These are phyloP conservation scores for Pseudochirops cupreus DNA, from an alignment of 2,797 vertebrate genomes.

Conservation along the genomic window DNA sequence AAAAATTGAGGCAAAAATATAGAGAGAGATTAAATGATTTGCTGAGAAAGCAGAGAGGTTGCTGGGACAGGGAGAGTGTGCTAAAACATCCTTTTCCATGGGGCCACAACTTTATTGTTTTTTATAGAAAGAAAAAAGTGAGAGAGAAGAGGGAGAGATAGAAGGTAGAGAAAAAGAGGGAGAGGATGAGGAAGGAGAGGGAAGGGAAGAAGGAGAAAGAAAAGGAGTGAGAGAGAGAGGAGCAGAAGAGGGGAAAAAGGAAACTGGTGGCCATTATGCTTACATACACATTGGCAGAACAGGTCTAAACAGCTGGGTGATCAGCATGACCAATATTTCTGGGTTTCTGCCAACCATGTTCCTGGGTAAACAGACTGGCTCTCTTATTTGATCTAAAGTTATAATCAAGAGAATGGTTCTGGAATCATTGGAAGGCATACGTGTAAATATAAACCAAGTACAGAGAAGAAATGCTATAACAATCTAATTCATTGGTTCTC, in stretches of 20 bases:
- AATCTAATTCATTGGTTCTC: neutral
- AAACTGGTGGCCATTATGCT: neutral
- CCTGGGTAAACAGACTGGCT: constrained; percentile 15
- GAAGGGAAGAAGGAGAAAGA: neutral
- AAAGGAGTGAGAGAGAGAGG: neutral
- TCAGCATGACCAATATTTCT: neutral
- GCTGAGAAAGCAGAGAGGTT: neutral
- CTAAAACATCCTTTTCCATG: constrained; percentile 23
- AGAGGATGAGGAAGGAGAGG: neutral
- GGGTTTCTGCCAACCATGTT: constrained; percentile 1
- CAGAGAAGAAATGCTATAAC: constrained; percentile 12
- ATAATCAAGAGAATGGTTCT: constrained; percentile 34
- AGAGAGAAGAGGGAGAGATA: neutral
- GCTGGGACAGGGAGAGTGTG: neutral
- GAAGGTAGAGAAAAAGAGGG: neutral
- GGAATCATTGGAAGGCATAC: constrained; percentile 26
- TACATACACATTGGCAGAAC: neutral
- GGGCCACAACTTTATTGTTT: neutral
- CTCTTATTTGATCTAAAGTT: constrained; percentile 53
- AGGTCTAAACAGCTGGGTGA: neutral
- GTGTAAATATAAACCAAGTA: constrained; percentile 26
- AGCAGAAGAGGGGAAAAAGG: neutral
- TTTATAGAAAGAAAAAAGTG: neutral
- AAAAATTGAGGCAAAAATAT: constrained; percentile 48
- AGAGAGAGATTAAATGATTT: constrained; percentile 5